Base-by-base conservation (phyloP, 2,888 invertebrate genomes). In the Lasius fuliginosus region DNA sequence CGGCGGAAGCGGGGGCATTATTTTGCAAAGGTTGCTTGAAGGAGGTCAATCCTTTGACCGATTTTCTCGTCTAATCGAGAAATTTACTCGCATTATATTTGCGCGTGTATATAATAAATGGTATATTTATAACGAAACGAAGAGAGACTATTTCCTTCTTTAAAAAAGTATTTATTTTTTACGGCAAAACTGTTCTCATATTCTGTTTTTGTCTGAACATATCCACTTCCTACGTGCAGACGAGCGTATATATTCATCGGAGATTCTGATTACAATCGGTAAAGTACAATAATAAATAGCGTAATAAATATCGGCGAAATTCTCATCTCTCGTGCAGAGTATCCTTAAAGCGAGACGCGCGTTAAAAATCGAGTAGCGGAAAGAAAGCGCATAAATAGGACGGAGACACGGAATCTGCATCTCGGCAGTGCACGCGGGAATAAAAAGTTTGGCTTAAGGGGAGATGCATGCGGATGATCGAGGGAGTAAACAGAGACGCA, bases 401-500 rank as follows among this genome's bases (percentile, higher is more conserved):
- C 79, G 46, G 40, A 82, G 71, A 64, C 40, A 4, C 46, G 62
- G 36, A 36, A 83, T 71, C 56, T 67, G 73, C 58, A 56, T 60
- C 42, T 64, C 18, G 65, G 12, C 36, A 18, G 23, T 23, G 33
- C 30, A 67, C 62, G 60, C n/a, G 65, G 33, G 68, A 81, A 56
- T 53, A 82, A 81, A 77, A 79, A 86, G 86, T 77, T 86, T 53
- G 76, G 69, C 36, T 71, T 82, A 82, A 73, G 75, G 79, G 77
- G 56, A 23, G 23, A 79, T 87, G 67, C 46, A 82, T 67, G 62
- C 64, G 89, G 82, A 71, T 86, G 85, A 90, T 90, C 89, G 87
- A 90, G 87, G 79, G 86, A 82, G 84, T 85, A 85, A 85, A 87
- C 82, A 83, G 62, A 81, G 84, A 83, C 62, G 83, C 84, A 87